phyloP scores from a whole-genome alignment of 2,113 vertebrate genomes.

The Myodes glareolus region DNA sequence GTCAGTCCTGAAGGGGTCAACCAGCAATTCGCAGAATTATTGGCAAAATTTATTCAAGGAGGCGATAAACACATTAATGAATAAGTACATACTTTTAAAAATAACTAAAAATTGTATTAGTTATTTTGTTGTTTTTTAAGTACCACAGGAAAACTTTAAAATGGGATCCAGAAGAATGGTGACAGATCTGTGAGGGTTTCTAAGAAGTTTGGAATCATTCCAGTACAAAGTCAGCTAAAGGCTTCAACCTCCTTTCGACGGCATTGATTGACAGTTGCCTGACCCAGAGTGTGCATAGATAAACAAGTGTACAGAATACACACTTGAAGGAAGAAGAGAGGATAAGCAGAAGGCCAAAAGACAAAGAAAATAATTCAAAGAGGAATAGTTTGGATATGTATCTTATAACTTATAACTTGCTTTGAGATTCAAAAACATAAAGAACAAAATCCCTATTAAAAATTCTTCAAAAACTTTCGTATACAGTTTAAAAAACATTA shows the following conservation, averaged over 20 bases:
- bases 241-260: slow-evolving; percentile 1
- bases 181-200: neutral
- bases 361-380: slow-evolving; percentile 48
- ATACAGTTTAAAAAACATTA: neutral
- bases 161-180: neutral
- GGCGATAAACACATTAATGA: neutral
- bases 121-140: neutral
- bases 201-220: slow-evolving; percentile 42
- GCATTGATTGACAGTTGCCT: neutral
- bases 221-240: neutral
- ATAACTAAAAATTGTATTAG: slow-evolving; percentile 21
- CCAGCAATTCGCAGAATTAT: neutral
- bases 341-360: neutral
- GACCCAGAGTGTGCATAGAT: neutral
- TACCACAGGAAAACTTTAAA: slow-evolving; percentile 6
- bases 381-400: neutral
- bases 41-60: slow-evolving; percentile 8
- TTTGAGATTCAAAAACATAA: slow-evolving; percentile 48
- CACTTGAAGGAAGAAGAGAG: neutral
- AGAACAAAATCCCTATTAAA: neutral
- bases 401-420: slow-evolving; percentile 49
- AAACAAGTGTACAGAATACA: slow-evolving; percentile 13
- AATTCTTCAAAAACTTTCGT: slow-evolving; percentile 20
- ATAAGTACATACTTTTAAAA: neutral
- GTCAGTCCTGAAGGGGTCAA: neutral